Conservation (phyloP, 2,113 vertebrate genomes). For the Trogon melanurus region DNA sequence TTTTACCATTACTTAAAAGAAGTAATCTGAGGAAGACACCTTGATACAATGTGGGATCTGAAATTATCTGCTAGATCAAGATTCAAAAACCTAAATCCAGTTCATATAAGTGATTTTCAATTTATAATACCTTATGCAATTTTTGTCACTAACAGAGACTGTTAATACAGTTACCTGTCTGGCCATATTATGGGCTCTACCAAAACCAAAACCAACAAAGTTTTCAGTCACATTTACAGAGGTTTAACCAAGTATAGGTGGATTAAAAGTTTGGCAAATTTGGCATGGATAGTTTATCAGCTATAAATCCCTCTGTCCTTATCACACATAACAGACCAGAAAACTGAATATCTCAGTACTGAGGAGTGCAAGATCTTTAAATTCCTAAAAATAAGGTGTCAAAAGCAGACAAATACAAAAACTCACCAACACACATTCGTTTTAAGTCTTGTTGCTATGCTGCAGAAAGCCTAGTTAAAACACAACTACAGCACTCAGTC, state of each 20-base stretch:
- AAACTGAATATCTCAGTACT: neutral
- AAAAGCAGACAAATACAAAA: neutral
- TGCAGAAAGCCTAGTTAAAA: neutral
- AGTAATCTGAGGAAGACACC: neutral
- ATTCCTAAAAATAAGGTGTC: neutral
- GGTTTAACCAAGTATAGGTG: neutral
- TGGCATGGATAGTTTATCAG: neutral
- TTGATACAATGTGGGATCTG: neutral
- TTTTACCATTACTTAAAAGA: neutral
- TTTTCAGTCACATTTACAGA: neutral
- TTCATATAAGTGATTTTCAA: neutral
- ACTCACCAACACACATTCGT: accelerated
- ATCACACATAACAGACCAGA: neutral
- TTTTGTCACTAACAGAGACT: neutral
- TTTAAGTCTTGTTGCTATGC: neutral
- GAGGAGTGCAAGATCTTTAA: neutral
- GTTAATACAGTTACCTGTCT: neutral
- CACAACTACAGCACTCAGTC: neutral
- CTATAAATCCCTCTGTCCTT: neutral
- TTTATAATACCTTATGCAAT: neutral
- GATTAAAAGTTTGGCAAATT: neutral
- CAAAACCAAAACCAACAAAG: neutral
- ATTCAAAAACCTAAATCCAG: neutral
- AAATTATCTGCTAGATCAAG: neutral
- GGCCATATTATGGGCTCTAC: neutral